These are phyloP conservation scores for Apistogramma diplotaenia DNA, from an alignment of 2,113 vertebrate species.

Conservation along the genomic window DNA sequence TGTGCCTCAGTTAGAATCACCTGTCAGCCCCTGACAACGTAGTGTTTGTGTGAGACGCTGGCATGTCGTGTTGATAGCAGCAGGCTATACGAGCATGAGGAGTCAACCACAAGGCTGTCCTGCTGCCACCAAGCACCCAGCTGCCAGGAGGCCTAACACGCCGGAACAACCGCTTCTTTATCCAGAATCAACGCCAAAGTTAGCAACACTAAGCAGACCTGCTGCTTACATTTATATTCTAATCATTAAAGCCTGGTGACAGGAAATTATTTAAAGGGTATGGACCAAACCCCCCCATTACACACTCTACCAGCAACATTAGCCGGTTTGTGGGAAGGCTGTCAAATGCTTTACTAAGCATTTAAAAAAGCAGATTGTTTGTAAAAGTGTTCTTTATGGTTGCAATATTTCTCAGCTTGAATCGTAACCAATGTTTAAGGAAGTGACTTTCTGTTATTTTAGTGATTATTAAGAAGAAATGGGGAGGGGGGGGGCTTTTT, in stretches of 20 bases:
- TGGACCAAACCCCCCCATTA: not conserved
- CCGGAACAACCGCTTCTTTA: slow-evolving; percentile 1
- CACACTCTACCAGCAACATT: not conserved
- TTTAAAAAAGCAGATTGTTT: not conserved
- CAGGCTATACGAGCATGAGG: slow-evolving; percentile 27
- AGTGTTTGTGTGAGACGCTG: slow-evolving; percentile 45
- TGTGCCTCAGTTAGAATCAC: slow-evolving; percentile 54
- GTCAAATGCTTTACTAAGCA: not conserved
- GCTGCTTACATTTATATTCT: not conserved
- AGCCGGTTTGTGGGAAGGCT: not conserved
- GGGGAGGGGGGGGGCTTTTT: too few species aligned
- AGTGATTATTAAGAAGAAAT: not conserved
- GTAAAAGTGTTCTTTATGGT: not conserved
- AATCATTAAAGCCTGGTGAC: not conserved
- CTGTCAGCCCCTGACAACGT: slow-evolving; percentile 68
- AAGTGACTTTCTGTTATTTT: not conserved
- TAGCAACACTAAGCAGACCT: not conserved
- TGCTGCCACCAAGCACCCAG: slow-evolving; percentile 52
- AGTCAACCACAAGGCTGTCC: slow-evolving; percentile 55
- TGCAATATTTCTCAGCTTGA: not conserved
- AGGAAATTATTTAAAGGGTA: not conserved
- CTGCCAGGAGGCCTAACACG: slow-evolving; percentile 54
- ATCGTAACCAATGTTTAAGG: not conserved
- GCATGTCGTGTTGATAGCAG: slow-evolving; percentile 35
- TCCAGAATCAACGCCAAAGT: slow-evolving; percentile 1